Percentiles rank a stretch among this genome's conserved stretches.
Conservation (phyloP, 2,113 vertebrate species). For the Myxocyprinus asiaticus region DNA sequence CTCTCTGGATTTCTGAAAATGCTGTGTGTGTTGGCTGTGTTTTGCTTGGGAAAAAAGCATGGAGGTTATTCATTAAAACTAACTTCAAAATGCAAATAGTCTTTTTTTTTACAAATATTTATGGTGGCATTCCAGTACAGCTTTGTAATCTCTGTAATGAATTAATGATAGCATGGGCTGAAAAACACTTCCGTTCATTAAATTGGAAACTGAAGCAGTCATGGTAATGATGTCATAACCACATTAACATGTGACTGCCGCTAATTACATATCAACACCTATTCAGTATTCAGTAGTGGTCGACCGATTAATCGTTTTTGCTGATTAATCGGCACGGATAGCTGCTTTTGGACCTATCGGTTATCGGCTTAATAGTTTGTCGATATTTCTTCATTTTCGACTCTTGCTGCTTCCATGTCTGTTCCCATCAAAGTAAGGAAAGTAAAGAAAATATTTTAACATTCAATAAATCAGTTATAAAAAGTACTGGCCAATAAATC, state of each 20-base stretch:
- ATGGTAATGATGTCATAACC: neutral
- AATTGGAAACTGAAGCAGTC: neutral
- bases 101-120: neutral
- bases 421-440: too few relatives aligned
- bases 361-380: too few relatives aligned
- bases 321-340: too few relatives aligned
- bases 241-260: neutral
- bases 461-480: too few relatives aligned
- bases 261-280: neutral
- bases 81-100: neutral
- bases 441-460: too few relatives aligned
- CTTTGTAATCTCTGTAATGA: neutral
- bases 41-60: neutral
- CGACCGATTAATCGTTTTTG: too few relatives aligned
- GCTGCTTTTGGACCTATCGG: too few relatives aligned
- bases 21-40: neutral
- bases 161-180: neutral
- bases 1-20: conserved; percentile 7
- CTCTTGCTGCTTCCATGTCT: too few relatives aligned
- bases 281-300: too few relatives aligned
- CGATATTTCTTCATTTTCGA: too few relatives aligned
- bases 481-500: too few relatives aligned
- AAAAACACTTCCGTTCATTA: neutral
- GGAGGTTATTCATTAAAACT: neutral
- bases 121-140: neutral